A percentile compares a stretch with the other conserved stretches of the same genome.
phyloP scores from a whole-genome alignment of 2,888 invertebrate species.

The Drosophila greeni region DNA sequence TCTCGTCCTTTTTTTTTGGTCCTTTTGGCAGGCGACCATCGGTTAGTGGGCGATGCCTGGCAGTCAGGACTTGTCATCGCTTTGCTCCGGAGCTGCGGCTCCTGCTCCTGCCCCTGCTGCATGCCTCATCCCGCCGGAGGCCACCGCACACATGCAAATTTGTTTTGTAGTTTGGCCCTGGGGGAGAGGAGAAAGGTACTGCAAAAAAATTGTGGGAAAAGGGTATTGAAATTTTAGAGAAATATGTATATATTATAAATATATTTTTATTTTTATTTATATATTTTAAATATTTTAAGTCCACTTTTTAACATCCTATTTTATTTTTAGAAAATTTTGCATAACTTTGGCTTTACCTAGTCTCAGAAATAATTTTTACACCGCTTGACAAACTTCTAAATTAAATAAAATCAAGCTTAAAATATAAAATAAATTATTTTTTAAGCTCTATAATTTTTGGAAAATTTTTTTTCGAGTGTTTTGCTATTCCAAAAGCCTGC shows the following conservation, averaged over 20 bases:
- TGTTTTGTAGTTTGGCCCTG: conserved; percentile 19
- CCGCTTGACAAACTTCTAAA: neutral
- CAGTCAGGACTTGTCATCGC: conserved; percentile 14
- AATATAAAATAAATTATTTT: no score
- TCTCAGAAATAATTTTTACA: neutral
- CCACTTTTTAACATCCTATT: no score
- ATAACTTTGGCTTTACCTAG: no score
- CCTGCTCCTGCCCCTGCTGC: no score
- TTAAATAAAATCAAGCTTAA: neutral
- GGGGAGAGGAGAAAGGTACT: conserved; percentile 4
- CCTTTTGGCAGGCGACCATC: conserved; percentile 9
- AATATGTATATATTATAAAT: neutral
- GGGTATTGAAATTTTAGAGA: neutral
- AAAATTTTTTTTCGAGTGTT: neutral
- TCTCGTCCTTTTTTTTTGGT: neutral
- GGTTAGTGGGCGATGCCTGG: conserved; percentile 23
- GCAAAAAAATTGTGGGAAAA: neutral
- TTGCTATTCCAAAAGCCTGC: neutral
- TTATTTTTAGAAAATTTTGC: no score
- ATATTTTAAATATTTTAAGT: no score
- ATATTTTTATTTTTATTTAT: no score
- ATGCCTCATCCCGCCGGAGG: neutral
- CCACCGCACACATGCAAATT: conserved; percentile 40
- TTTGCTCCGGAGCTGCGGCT: neutral
- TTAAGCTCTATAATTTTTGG: rapidly evolving